These are phyloP conservation scores for Euura lappo DNA, from an alignment of 1,140 invertebrate species.

Conservation along the genomic window DNA sequence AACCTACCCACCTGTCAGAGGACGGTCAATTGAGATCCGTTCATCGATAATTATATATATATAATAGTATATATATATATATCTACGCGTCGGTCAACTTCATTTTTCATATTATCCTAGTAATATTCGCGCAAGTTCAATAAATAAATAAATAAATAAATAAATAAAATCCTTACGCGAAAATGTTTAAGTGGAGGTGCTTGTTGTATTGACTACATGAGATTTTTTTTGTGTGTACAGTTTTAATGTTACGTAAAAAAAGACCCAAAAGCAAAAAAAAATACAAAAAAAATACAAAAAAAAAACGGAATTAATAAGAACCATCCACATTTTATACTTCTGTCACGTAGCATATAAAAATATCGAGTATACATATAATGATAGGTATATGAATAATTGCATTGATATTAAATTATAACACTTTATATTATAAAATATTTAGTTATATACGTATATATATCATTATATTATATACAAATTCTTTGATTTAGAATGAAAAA, in stretches of 20 bases:
- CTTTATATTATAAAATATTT: not conserved
- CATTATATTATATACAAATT: not conserved
- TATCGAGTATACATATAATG: not conserved
- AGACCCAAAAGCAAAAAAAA: not conserved
- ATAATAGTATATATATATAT: not conserved
- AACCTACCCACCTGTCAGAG: constrained; percentile 79
- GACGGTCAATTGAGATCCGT: constrained; percentile 48
- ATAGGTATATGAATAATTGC: too few relatives aligned
- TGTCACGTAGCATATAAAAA: not conserved
- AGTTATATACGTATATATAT: not conserved
- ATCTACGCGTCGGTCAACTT: too few relatives aligned
- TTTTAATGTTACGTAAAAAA: constrained; percentile 23
- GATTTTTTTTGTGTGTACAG: constrained; percentile 27
- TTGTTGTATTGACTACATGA: constrained; percentile 26
- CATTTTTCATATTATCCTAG: too few relatives aligned
- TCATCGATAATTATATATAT: not conserved
- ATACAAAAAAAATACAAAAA: not conserved
- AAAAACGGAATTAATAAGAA: not conserved
- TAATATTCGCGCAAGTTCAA: too few relatives aligned
- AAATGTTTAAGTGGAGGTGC: constrained; percentile 28
- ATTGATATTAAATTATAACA: not conserved
- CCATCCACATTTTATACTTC: not conserved
- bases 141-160: too few relatives aligned
- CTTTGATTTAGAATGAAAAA: not conserved
- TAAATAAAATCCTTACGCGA: too few relatives aligned